These are phyloP conservation scores for Agapornis canus DNA, from an alignment of 2,797 vertebrate species.

Conservation along the genomic window DNA sequence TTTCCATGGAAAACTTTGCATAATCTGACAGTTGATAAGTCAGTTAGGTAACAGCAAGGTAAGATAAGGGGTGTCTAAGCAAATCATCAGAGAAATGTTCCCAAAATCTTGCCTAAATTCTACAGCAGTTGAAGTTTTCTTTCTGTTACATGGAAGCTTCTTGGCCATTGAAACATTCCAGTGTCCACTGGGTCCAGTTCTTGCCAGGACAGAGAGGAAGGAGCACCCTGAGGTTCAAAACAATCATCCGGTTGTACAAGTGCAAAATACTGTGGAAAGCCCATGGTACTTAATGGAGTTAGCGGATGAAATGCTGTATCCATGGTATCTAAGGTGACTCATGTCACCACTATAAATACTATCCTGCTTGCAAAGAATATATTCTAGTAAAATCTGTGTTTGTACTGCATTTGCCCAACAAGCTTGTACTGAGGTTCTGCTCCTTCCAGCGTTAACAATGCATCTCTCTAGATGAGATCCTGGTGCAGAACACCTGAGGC, in stretches of 20 bases:
- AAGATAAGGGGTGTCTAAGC: not conserved
- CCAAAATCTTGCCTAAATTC: not conserved
- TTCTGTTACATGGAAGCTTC: not conserved
- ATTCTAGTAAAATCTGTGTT: not conserved
- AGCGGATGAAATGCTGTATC: not conserved
- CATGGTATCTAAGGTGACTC: constrained; percentile 22
- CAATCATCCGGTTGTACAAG: not conserved
- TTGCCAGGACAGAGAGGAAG: not conserved
- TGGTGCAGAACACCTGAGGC: not conserved
- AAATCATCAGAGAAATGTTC: not conserved
- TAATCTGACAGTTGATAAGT: not conserved
- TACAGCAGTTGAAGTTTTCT: not conserved
- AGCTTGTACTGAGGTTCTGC: not conserved
- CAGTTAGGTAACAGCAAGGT: not conserved
- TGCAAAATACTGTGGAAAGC: not conserved
- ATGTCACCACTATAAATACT: constrained; percentile 2
- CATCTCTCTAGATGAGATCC: not conserved
- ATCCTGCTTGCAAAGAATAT: not conserved
- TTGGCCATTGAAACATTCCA: not conserved
- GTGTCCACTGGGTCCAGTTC: not conserved
- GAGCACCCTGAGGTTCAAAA: not conserved
- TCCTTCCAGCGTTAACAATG: not conserved
- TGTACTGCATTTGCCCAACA: not conserved
- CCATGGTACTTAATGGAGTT: not conserved
- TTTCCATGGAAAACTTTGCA: not conserved